Conservation (phyloP, 2,113 vertebrate species). For the Ptilonorhynchus violaceus region DNA sequence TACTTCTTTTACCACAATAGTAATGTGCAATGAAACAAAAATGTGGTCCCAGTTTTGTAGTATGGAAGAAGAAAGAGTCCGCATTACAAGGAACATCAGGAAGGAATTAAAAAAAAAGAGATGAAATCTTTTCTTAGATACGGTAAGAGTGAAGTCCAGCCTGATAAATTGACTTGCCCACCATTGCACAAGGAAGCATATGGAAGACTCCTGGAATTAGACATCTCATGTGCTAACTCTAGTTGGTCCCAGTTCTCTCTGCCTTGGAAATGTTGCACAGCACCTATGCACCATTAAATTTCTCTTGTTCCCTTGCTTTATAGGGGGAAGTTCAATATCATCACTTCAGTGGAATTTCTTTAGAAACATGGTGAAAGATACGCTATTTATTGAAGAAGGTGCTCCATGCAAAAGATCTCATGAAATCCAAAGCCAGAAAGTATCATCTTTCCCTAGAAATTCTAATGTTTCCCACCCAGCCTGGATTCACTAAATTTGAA, state of each 20-base stretch:
- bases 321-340: background rate
- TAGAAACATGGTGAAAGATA: background rate
- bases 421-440: background rate
- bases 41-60: background rate
- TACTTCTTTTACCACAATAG: background rate
- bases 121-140: background rate
- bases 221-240: background rate
- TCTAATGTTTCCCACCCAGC: background rate
- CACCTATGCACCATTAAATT: background rate
- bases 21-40: background rate
- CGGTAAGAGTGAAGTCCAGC: background rate
- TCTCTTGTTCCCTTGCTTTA: background rate
- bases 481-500: background rate
- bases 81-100: background rate
- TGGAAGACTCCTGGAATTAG: background rate
- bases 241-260: background rate
- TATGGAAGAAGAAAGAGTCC: background rate
- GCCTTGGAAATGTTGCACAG: background rate
- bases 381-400: background rate
- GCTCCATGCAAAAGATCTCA: background rate
- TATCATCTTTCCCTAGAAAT: background rate
- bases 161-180: background rate
- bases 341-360: background rate
- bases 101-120: background rate
- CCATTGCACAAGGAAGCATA: rapidly evolving